Conservation (phyloP, 2,113 vertebrate genomes). For the Gymnogyps californianus region DNA sequence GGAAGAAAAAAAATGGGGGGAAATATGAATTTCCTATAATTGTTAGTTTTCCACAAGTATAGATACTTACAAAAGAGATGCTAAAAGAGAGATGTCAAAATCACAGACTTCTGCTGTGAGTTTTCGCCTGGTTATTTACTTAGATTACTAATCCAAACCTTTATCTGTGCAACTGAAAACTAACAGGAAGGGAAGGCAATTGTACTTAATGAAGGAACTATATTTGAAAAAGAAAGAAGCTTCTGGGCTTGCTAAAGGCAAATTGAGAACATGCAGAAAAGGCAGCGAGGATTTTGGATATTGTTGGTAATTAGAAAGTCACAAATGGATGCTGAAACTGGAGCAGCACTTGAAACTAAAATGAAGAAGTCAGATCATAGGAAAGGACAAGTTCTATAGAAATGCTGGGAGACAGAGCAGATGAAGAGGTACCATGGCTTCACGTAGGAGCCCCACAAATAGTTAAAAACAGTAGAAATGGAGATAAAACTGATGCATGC, state of each 20-base stretch:
- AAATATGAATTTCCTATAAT: neutral
- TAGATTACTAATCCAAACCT: neutral
- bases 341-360: neutral
- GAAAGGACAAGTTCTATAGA: neutral
- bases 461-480: neutral
- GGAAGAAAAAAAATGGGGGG: rapidly evolving
- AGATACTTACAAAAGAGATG: neutral
- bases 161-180: neutral
- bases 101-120: neutral
- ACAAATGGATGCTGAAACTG: neutral
- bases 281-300: neutral
- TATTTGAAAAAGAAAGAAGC: neutral
- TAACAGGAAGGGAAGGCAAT: neutral
- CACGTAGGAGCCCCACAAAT: neutral
- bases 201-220: neutral
- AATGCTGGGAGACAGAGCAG: neutral
- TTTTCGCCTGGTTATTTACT: neutral
- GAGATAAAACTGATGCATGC: neutral
- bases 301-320: neutral
- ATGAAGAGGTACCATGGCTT: neutral
- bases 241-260: neutral
- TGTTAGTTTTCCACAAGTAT: neutral
- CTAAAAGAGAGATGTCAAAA: neutral
- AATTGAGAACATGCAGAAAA: neutral
- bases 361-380: neutral